Evolutionary conservation across 2,797 vertebrate species (phyloP).

Genomic region (Helarctos malayanus): DNA sequence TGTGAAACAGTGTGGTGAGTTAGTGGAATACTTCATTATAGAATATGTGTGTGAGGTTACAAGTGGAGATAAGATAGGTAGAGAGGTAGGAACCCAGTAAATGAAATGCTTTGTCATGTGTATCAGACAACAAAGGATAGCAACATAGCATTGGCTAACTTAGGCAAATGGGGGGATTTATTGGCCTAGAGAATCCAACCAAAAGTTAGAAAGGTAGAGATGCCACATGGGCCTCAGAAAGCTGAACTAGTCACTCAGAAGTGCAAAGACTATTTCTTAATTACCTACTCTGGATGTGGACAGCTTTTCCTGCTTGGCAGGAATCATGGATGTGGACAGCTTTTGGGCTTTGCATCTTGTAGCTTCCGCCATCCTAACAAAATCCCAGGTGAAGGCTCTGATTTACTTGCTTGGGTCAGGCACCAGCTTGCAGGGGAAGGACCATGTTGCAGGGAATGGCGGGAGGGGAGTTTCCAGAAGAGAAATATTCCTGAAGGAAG

Average conservation of each 20-base stretch:
- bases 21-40: neutral
- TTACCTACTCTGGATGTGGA: neutral
- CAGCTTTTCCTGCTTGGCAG: neutral
- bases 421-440: neutral
- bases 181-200: neutral
- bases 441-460: neutral
- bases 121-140: neutral
- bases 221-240: neutral
- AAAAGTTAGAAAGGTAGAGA: slow-evolving; percentile 27
- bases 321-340: neutral
- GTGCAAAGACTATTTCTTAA: neutral
- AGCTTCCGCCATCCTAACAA: neutral
- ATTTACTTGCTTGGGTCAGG: neutral
- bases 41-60: neutral
- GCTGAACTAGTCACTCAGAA: neutral
- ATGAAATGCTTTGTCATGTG: neutral
- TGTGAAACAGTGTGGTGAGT: neutral
- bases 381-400: neutral
- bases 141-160: neutral
- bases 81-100: neutral
- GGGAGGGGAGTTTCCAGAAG: neutral
- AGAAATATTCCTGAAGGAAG: neutral
- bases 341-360: slow-evolving; percentile 12
- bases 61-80: neutral
- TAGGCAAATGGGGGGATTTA: neutral